Conservation (phyloP, 1,140 invertebrate genomes). For the Apocrypta bakeri region DNA sequence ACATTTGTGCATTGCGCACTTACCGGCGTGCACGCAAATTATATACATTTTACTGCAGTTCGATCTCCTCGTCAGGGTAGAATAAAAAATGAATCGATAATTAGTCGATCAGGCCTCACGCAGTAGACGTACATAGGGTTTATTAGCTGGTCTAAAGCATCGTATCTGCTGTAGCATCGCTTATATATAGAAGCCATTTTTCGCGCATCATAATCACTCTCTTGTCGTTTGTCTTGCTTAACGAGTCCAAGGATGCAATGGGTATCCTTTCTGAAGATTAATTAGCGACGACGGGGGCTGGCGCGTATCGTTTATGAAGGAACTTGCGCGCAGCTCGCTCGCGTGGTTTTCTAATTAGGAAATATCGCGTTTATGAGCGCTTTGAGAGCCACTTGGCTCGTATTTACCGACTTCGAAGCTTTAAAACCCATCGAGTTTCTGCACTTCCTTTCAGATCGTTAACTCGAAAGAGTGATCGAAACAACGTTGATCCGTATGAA, state of each 20-base stretch:
- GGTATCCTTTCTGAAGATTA: conserved; percentile 10
- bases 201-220: not conserved
- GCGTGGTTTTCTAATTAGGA: conserved; percentile 17
- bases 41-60: no score
- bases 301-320: conserved; percentile 7
- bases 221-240: not conserved
- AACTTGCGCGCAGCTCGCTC: not conserved
- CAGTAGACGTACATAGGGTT: no score
- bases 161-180: no score
- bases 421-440: not conserved
- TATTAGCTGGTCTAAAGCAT: no score
- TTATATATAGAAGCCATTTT: not conserved
- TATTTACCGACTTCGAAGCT: not conserved
- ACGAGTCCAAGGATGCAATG: not conserved
- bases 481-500: no score
- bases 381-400: not conserved
- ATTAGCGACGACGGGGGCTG: not conserved
- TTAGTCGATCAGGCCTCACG: no score
- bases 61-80: no score
- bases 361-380: conserved; percentile 12
- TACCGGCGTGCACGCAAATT: no score
- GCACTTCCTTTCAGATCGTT: not conserved
- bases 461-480: no score
- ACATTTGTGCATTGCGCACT: no score
- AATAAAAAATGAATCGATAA: no score